phyloP scores from a whole-genome alignment of 2,113 vertebrate genomes.

The Periophthalmodon schlosseri region DNA sequence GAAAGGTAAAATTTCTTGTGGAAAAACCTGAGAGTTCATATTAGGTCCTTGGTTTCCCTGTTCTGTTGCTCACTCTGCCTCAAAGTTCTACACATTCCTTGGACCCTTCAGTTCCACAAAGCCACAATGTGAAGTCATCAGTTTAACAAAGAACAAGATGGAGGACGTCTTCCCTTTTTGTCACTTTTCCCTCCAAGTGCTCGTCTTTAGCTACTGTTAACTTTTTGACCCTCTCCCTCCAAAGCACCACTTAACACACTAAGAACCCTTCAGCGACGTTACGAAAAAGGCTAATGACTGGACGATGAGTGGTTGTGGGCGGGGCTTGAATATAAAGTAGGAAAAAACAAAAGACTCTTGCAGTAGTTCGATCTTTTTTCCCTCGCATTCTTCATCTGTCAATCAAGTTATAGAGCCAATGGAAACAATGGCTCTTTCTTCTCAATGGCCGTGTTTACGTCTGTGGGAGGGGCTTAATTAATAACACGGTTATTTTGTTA shows the following conservation, averaged over 20 bases:
- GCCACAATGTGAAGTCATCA: constrained; percentile 6
- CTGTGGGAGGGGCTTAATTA: too few species aligned
- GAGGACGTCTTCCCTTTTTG: neutral
- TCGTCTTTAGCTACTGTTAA: neutral
- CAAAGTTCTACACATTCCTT: constrained; percentile 25
- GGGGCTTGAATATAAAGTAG: constrained; percentile 5
- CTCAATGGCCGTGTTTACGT: too few species aligned
- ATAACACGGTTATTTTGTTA: too few species aligned
- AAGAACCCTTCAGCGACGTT: constrained; percentile 6
- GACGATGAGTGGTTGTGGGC: constrained; percentile 9
- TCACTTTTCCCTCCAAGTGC: neutral
- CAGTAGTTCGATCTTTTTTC: neutral
- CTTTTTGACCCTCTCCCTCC: neutral
- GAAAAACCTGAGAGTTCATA: neutral
- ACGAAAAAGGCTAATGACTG: constrained; percentile 4
- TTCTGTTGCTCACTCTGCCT: constrained; percentile 20
- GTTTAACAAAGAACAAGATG: neutral
- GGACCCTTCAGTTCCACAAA: neutral
- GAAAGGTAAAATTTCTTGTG: too few species aligned
- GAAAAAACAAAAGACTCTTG: constrained; percentile 14
- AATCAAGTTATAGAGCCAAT: too few species aligned
- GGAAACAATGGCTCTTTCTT: too few species aligned
- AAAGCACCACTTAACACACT: neutral
- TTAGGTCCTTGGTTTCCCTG: neutral
- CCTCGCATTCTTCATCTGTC: too few species aligned